Conservation (phyloP, 2,113 vertebrate genomes). For the Ceyx margarethae region DNA sequence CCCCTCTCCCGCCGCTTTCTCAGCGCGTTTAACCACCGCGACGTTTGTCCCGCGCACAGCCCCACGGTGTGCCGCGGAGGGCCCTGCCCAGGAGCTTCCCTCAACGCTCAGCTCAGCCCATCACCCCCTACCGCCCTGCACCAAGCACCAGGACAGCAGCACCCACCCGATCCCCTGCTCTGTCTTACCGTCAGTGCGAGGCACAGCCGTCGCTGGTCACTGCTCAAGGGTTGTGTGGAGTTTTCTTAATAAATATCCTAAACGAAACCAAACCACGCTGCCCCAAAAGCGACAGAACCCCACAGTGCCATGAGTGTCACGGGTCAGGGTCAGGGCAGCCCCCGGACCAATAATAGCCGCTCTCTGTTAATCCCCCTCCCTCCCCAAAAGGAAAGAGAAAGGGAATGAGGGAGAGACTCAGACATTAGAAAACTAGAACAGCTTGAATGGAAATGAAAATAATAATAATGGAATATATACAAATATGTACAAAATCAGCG, state of each 20-base stretch:
- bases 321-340: too few relatives aligned
- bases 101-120: accelerated
- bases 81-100: not conserved
- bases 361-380: too few relatives aligned
- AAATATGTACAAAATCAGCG: too few relatives aligned
- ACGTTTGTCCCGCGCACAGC: too few relatives aligned
- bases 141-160: not conserved
- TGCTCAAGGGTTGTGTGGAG: accelerated
- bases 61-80: accelerated
- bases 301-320: not conserved
- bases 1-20: not conserved
- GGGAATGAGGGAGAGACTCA: too few relatives aligned
- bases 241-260: not conserved
- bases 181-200: not conserved
- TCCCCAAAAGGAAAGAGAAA: too few relatives aligned
- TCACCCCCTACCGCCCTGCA: accelerated
- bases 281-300: not conserved
- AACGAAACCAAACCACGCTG: not conserved
- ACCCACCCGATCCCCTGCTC: not conserved
- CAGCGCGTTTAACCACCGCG: not conserved
- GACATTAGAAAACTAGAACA: too few relatives aligned
- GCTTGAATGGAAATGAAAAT: too few relatives aligned
- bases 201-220: not conserved
- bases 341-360: too few relatives aligned
- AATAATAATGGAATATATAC: too few relatives aligned